Conservation (phyloP, 2,888 invertebrate species). For the Melanargia galathea region DNA sequence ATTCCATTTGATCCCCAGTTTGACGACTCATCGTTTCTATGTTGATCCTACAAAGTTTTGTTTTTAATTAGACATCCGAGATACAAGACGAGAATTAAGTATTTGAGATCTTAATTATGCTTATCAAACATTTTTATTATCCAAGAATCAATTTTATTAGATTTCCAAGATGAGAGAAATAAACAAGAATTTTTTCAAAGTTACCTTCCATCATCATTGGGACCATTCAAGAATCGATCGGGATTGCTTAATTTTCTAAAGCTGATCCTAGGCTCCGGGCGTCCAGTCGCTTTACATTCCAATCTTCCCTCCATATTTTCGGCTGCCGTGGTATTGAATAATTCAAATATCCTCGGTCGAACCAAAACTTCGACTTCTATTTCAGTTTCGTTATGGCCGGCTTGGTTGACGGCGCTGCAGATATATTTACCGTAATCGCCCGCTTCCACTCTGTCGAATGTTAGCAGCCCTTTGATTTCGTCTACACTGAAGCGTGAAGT, state of each 20-base stretch:
- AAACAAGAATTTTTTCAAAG: background rate
- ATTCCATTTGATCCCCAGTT: slow-evolving; percentile 75
- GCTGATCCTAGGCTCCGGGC: slow-evolving; percentile 90
- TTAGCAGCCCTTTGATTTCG: slow-evolving; percentile 86
- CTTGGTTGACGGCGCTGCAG: slow-evolving; percentile 90
- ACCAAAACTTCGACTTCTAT: slow-evolving; percentile 88
- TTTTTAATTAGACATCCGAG: background rate
- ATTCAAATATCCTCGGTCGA: slow-evolving; percentile 90
- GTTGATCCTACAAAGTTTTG: slow-evolving; percentile 73
- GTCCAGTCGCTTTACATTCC: slow-evolving; percentile 89
- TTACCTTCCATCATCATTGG: slow-evolving; percentile 83
- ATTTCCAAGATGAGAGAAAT: background rate
- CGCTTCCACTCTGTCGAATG: slow-evolving; percentile 87
- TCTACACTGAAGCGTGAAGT: slow-evolving; percentile 86
- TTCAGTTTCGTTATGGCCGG: slow-evolving; percentile 86
- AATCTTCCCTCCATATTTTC: slow-evolving; percentile 84
- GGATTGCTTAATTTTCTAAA: slow-evolving; percentile 88
- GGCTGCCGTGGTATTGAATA: slow-evolving; percentile 87
- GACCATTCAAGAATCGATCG: slow-evolving; percentile 85
- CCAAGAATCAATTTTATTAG: no score
- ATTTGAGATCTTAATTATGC: no score
- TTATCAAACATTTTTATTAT: no score
- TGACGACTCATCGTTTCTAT: slow-evolving; percentile 80
- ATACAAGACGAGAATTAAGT: no score
- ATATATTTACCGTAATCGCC: slow-evolving; percentile 91